A percentile compares a stretch with the other conserved stretches of the same genome.
phyloP scores from a whole-genome alignment of 2,113 vertebrate species.

The Meriones unguiculatus region DNA sequence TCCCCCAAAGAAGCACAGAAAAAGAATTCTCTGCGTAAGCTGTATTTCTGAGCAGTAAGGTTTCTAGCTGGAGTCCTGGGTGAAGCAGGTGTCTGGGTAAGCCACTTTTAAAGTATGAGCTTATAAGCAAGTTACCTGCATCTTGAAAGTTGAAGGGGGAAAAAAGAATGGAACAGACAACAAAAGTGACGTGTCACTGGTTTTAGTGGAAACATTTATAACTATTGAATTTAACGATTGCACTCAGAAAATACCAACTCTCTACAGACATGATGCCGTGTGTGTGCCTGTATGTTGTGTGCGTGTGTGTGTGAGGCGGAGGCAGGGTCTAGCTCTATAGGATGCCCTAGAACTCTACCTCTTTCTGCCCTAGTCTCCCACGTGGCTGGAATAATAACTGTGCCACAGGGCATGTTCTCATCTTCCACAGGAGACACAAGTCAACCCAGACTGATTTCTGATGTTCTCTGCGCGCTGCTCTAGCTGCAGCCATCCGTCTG shows the following conservation, averaged over 20 bases:
- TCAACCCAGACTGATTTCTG: neutral
- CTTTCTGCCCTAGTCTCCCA: neutral
- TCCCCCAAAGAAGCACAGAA: slow-evolving; percentile 32
- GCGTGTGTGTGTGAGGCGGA: neutral
- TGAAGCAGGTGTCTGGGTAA: neutral
- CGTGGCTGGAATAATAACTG: neutral
- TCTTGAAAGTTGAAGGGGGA: slow-evolving; percentile 44
- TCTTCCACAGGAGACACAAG: slow-evolving; percentile 1
- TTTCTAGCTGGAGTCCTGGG: slow-evolving; percentile 13
- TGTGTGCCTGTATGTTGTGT: too few species aligned
- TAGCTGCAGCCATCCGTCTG: neutral
- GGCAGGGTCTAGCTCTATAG: neutral
- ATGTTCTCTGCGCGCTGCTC: neutral
- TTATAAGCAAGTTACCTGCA: slow-evolving; percentile 7
- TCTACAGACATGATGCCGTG: neutral
- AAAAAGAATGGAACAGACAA: neutral
- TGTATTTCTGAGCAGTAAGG: slow-evolving; percentile 32
- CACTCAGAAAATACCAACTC: neutral
- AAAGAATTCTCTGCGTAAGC: slow-evolving; percentile 25
- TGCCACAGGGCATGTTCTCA: neutral
- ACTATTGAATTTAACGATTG: slow-evolving; percentile 36
- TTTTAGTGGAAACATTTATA: slow-evolving; percentile 42
- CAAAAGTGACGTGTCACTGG: neutral
- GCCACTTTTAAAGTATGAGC: neutral
- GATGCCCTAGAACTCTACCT: neutral